A percentile compares a stretch with the other conserved stretches of the same genome.
phyloP scores from a whole-genome alignment of 1,140 invertebrate genomes.

The Aphelinus certus region DNA sequence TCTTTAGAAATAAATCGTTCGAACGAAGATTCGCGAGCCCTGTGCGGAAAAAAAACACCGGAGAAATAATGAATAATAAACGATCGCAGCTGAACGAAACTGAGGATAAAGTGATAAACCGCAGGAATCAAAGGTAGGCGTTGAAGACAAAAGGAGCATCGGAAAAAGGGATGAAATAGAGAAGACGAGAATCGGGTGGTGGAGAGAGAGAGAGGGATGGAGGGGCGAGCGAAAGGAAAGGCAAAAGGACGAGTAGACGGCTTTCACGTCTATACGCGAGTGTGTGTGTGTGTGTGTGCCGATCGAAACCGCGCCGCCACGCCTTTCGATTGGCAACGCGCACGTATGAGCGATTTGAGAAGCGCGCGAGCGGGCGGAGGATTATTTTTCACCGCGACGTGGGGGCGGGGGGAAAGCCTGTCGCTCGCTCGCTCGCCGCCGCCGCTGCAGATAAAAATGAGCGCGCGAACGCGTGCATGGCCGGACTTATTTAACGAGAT shows the following conservation, averaged over 20 bases:
- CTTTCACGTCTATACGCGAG: not conserved
- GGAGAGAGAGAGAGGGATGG: conserved; percentile 5
- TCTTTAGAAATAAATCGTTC: too few relatives aligned
- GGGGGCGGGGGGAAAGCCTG: too few relatives aligned
- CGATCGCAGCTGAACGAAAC: not conserved
- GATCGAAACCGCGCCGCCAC: conserved; percentile 25
- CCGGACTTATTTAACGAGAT: conserved; percentile 38
- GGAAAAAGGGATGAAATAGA: not conserved
- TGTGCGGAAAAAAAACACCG: not conserved
- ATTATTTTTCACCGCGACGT: conserved; percentile 37
- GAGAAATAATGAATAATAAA: too few relatives aligned
- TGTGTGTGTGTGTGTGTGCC: not conserved
- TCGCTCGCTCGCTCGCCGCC: too few relatives aligned
- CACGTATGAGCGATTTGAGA: conserved; percentile 37
- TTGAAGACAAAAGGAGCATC: not conserved
- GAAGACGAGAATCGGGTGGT: conserved; percentile 15
- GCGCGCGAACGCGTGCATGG: conserved; percentile 20
- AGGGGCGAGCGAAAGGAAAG: conserved; percentile 33
- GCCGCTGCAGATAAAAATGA: not conserved
- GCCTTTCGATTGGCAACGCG: conserved; percentile 28
- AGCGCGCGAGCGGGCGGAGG: conserved; percentile 13
- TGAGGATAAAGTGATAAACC: conserved; percentile 19
- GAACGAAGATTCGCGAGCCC: too few relatives aligned
- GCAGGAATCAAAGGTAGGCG: not conserved
- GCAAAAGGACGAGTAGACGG: not conserved